These are phyloP conservation scores for Spizella passerina DNA, from an alignment of 2,797 vertebrate genomes.

Conservation along the genomic window DNA sequence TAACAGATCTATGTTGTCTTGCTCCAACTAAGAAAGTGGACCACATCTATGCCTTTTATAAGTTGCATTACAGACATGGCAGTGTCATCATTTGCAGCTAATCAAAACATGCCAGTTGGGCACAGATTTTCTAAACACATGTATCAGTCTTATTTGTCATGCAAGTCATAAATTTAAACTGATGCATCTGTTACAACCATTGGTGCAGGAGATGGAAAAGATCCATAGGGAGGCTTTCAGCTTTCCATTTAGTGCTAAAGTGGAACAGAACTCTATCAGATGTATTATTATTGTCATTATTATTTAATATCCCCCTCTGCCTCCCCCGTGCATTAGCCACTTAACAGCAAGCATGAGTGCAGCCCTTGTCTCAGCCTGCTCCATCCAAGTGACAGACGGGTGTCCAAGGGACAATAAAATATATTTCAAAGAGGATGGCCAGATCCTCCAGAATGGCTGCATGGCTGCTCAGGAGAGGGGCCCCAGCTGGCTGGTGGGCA, in stretches of 20 bases:
- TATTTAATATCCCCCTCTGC: slow-evolving; percentile 53
- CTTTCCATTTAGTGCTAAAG: slow-evolving; percentile 53
- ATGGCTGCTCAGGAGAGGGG: neutral
- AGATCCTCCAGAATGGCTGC: neutral
- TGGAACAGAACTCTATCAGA: slow-evolving; percentile 41
- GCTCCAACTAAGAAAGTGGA: neutral
- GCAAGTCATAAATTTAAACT: slow-evolving; percentile 41
- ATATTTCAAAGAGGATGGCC: neutral
- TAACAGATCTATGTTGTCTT: neutral
- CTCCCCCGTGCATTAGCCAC: neutral
- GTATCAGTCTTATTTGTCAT: slow-evolving; percentile 43
- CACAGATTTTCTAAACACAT: neutral
- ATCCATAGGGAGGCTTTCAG: slow-evolving; percentile 58
- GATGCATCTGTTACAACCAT: slow-evolving; percentile 21
- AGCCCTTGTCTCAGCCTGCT: neutral
- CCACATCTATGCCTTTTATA: neutral
- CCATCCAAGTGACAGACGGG: neutral
- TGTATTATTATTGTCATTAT: slow-evolving; percentile 54
- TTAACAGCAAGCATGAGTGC: neutral
- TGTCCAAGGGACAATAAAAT: neutral
- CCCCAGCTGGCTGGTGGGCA: neutral
- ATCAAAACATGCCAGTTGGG: neutral
- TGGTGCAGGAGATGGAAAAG: slow-evolving; percentile 5
- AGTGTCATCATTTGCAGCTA: neutral
- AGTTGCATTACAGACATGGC: neutral